These are phyloP conservation scores for Xiphophorus maculatus DNA, from an alignment of 2,113 vertebrate genomes.

Conservation along the genomic window DNA sequence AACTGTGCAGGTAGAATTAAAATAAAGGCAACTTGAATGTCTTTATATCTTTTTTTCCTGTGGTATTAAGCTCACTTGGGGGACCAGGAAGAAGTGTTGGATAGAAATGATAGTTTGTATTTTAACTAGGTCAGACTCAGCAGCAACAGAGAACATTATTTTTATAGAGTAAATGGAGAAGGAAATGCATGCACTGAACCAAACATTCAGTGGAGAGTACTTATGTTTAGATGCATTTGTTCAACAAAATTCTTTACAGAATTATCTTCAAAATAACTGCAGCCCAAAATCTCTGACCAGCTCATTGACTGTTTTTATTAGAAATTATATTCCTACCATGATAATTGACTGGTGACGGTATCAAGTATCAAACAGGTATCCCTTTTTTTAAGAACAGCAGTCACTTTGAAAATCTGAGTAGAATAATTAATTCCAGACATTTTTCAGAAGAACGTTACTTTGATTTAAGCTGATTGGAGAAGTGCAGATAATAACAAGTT, in stretches of 20 bases:
- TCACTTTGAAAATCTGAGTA: no score
- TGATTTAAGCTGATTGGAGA: no score
- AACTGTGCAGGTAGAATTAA: no score
- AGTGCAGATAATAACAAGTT: no score
- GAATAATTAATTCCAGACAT: no score
- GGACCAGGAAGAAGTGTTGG: conserved; percentile 5
- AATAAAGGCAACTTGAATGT: neutral
- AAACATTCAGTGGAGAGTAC: neutral
- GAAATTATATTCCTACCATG: neutral
- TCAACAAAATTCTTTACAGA: neutral
- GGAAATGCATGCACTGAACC: neutral
- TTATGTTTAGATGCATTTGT: neutral
- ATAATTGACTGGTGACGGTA: no score
- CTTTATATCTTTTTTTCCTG: neutral
- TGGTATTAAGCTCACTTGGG: conserved; percentile 19
- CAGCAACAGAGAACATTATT: conserved; percentile 25
- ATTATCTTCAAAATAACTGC: no score
- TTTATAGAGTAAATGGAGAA: conserved; percentile 15
- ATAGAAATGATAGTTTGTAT: conserved; percentile 5
- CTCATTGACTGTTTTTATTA: neutral
- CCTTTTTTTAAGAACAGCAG: no score
- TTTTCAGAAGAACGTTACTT: no score
- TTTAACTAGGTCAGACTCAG: conserved; percentile 56
- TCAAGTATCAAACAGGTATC: no score
- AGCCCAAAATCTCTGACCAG: no score